Percentiles rank a stretch among this genome's conserved stretches.
These are phyloP conservation scores for Ceratina australensis DNA, from an alignment of 1,140 invertebrate species.

Conservation along the genomic window DNA sequence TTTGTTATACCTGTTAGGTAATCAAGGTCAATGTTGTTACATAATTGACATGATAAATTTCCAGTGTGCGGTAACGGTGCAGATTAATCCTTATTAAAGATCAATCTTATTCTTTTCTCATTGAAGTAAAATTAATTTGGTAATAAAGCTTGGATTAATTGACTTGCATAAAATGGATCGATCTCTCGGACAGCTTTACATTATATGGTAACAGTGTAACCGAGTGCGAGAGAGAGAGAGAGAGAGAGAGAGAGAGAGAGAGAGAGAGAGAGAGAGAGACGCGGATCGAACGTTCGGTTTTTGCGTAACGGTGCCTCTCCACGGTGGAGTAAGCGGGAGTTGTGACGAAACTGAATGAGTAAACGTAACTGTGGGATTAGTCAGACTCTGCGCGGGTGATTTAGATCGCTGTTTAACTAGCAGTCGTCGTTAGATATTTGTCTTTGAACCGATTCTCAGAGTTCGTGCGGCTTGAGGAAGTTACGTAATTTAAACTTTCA, in stretches of 20 bases:
- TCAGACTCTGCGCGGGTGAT: slow-evolving; percentile 6
- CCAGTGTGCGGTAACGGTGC: too few relatives aligned
- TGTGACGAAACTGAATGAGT: slow-evolving; percentile 27
- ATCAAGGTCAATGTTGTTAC: too few relatives aligned
- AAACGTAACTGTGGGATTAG: slow-evolving; percentile 26
- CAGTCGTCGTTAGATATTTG: background rate
- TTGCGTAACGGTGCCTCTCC: slow-evolving; percentile 11
- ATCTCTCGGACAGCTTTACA: background rate
- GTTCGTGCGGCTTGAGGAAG: too few relatives aligned
- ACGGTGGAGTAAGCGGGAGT: slow-evolving; percentile 1
- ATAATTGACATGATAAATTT: too few relatives aligned
- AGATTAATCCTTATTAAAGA: too few relatives aligned
- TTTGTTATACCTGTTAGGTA: too few relatives aligned
- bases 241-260: background rate
- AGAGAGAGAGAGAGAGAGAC: too few relatives aligned
- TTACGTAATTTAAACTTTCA: too few relatives aligned
- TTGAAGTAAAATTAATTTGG: too few relatives aligned
- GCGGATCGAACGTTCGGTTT: background rate
- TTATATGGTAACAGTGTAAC: background rate
- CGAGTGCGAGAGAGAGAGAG: background rate
- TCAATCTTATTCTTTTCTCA: too few relatives aligned
- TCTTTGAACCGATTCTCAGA: background rate
- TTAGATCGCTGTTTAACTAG: slow-evolving; percentile 16
- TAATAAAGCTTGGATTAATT: too few relatives aligned
- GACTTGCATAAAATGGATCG: too few relatives aligned